Base-by-base conservation (phyloP, 1,140 invertebrate genomes). In the Copidosoma floridanum region DNA sequence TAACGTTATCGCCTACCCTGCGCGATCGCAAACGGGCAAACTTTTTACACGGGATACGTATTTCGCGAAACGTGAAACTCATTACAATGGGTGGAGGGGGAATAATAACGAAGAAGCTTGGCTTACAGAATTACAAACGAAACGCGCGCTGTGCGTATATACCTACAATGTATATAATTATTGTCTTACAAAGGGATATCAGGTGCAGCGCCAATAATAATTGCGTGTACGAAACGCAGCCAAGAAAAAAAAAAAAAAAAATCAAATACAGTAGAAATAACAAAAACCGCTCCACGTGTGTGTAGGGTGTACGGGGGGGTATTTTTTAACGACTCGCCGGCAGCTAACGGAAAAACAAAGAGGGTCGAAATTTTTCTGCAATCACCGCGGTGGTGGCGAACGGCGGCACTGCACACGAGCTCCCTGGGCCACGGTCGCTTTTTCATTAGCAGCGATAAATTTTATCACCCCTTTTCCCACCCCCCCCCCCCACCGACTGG, bases 21-120 rank as follows among this genome's bases (percentile, higher is more conserved):
- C 55, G 54, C 63, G 62, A 50, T 2, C 2, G 12, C 14, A 21
- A 6, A 14, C 27, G 50, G 54, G 26, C 35, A 48, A 65, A 64
- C n/a, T n/a, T n/a, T n/a, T n/a, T n/a, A n/a, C n/a, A n/a, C n/a
- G n/a, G n/a, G n/a, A n/a, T n/a, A n/a, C n/a, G n/a, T n/a, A n/a
- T n/a, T n/a, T n/a, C n/a, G 29, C 29, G 29, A 32, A 32, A 32
- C 12, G 29, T 12, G 29, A 32, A 32, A 32, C 29, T 32, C 29
- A 32, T 32, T 32, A 32, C 29, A 12, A 32, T 32, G 29, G n/a
- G n/a, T 32, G 29, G 29, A 32, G 29, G 29, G 6, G 29, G n/a
- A n/a, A n/a, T n/a, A n/a, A 61, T 75, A 73, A 73, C 70, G n/a
- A n/a, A n/a, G 70, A 73, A 69, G 67, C 66, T 73, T 64, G 63